Percentiles rank a stretch among this genome's conserved stretches.
phyloP scores from a whole-genome alignment of 2,113 vertebrate genomes.

The Notarius lentiginosus region DNA sequence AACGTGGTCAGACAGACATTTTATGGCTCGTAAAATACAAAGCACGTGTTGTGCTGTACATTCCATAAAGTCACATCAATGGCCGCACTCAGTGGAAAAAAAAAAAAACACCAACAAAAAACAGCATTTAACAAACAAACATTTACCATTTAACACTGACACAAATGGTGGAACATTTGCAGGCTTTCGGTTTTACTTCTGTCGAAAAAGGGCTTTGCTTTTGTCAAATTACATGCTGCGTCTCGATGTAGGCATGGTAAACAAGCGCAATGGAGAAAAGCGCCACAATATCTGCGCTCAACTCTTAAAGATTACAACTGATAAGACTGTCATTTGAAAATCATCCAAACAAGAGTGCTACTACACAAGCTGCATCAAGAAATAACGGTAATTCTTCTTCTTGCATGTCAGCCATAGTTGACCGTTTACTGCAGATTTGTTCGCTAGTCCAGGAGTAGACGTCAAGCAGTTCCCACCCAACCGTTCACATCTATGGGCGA shows the following conservation, averaged over 20 bases:
- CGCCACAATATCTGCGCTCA: background rate
- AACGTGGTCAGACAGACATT: background rate
- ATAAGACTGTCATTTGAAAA: background rate
- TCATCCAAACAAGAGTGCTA: background rate
- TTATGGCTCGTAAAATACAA: background rate
- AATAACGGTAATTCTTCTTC: no score
- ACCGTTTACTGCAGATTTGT: no score
- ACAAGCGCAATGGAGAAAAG: background rate
- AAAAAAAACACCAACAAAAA: background rate
- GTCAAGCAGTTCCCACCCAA: no score
- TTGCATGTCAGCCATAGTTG: no score
- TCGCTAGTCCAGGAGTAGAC: no score
- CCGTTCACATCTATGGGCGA: background rate
- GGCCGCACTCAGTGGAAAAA: background rate
- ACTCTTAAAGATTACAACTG: no score
- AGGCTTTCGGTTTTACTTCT: background rate
- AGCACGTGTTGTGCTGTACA: background rate
- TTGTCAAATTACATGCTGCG: background rate
- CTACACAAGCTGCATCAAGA: no score
- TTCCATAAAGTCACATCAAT: background rate
- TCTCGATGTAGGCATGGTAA: background rate
- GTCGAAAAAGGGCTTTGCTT: background rate
- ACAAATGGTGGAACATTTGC: background rate
- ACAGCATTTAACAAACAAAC: background rate
- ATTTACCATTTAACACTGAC: background rate